Conservation (phyloP, 2,797 vertebrate species). For the Tokudaia tokunoshimensis region DNA sequence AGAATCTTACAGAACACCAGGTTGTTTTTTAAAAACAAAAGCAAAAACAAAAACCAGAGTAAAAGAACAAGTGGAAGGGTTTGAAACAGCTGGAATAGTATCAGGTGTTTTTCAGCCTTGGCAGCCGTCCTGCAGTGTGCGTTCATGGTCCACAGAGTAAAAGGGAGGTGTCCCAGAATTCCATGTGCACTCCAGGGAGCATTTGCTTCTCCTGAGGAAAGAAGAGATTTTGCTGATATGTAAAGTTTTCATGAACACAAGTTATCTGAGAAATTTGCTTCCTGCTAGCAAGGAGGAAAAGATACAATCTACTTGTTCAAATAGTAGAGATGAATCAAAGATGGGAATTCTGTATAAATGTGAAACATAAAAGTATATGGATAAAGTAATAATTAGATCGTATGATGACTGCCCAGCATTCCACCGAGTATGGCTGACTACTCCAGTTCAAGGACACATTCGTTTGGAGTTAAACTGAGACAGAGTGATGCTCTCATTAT, state of each 20-base stretch:
- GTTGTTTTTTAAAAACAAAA: not conserved
- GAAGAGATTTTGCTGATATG: not conserved
- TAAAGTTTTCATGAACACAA: not conserved
- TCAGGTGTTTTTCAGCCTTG: not conserved
- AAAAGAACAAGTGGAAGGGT: not conserved
- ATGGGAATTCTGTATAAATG: not conserved
- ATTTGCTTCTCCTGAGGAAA: not conserved
- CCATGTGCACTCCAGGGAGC: not conserved
- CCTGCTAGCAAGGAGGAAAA: not conserved
- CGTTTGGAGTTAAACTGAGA: not conserved
- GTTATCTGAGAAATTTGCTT: slow-evolving; percentile 8
- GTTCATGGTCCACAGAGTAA: not conserved
- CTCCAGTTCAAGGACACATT: not conserved
- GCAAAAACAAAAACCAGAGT: not conserved
- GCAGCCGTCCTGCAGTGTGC: not conserved
- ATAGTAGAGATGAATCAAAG: not conserved
- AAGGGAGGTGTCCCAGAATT: not conserved
- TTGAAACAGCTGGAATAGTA: not conserved
- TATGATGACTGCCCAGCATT: not conserved
- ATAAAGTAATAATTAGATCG: not conserved
- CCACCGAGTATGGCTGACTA: not conserved
- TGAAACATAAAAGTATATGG: not conserved
- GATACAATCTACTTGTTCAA: not conserved
- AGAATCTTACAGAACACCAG: not conserved
- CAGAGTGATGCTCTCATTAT: not conserved